Evolutionary conservation across 1,140 invertebrate species (phyloP).

Genomic region (Trichonephila clavipes): DNA sequence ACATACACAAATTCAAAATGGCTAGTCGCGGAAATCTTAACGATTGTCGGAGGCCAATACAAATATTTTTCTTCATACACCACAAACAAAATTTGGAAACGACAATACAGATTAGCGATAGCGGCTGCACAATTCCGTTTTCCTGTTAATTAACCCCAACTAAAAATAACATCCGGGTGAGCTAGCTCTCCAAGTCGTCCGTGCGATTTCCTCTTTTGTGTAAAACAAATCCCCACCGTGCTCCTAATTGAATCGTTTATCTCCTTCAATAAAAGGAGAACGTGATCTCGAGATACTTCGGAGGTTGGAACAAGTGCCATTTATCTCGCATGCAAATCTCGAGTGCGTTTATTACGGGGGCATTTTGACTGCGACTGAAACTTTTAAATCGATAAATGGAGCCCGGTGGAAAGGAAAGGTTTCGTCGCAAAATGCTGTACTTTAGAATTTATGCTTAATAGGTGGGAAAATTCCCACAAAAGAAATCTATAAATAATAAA

Average conservation of each 20-base stretch:
- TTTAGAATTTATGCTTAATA: too few relatives aligned
- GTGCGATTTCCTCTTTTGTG: neutral
- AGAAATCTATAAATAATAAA: too few relatives aligned
- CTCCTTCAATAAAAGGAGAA: slow-evolving; percentile 50
- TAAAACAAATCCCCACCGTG: neutral
- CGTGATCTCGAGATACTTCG: slow-evolving; percentile 20
- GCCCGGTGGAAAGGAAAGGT: neutral
- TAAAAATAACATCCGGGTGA: neutral
- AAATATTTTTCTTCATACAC: neutral
- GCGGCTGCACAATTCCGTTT: neutral
- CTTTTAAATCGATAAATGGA: neutral
- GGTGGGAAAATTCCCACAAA: too few relatives aligned
- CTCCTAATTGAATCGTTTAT: slow-evolving; percentile 54
- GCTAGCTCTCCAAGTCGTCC: neutral
- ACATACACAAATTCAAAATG: too few relatives aligned
- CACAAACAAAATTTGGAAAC: neutral
- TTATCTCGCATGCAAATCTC: slow-evolving; percentile 66
- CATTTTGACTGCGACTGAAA: neutral
- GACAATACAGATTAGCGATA: neutral
- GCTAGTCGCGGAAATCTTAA: too few relatives aligned
- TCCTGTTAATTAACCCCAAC: neutral
- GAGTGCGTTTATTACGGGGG: neutral
- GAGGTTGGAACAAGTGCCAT: neutral
- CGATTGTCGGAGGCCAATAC: too few relatives aligned
- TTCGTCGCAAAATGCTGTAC: neutral